Base-by-base conservation (phyloP, 2,113 vertebrate species). In the Xiphorhynchus elegans region DNA sequence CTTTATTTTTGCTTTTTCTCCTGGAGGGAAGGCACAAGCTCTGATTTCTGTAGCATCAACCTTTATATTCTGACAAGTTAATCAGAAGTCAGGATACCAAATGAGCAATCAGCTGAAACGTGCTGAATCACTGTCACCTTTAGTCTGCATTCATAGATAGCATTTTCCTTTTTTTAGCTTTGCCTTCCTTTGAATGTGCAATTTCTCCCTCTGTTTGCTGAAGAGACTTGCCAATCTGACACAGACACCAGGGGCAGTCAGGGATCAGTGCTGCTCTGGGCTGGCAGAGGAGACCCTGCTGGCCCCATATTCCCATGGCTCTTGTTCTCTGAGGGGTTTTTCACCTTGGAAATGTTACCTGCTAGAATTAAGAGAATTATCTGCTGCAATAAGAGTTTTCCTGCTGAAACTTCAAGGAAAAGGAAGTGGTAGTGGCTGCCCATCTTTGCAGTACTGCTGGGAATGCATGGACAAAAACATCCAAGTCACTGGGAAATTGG, bases 101-200 rank as follows among this genome's bases (percentile, higher is more conserved):
- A 93, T 81, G 90, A 96, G 92, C 96, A 87, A 92, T 95, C 90
- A 90, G 76, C 31, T 78, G 73, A 81, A 95, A 93, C 78, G 86
- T 96, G 93, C 96, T 96, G 96, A 95, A 94, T 96, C 96, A 97
- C 92, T 94, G 96, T 96, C 95, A 93, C 96, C 95, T 97, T 97
- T 95, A 90, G 77, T 90, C 95, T 94, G 92, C 73, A 9, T 96
- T 96, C 85, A 66, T 53, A 95, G 96, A 73, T 80, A 93, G 88
- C 47, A 1, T 80, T 94, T 95, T 94, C 95, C 93, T 74, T 95
- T 96, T 96, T 96, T 89, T 97, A 96, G 83, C 81, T 89, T 39
- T 1, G 58, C 70, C 89, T 96, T 91, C 83, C 37, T 52, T 78
- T 73, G 90, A 92, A 82, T 90, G 90, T 92, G 84, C 80, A 97